A percentile compares a stretch with the other conserved stretches of the same genome.
phyloP scores from a whole-genome alignment of 2,888 invertebrate genomes.

The Timandra comae region DNA sequence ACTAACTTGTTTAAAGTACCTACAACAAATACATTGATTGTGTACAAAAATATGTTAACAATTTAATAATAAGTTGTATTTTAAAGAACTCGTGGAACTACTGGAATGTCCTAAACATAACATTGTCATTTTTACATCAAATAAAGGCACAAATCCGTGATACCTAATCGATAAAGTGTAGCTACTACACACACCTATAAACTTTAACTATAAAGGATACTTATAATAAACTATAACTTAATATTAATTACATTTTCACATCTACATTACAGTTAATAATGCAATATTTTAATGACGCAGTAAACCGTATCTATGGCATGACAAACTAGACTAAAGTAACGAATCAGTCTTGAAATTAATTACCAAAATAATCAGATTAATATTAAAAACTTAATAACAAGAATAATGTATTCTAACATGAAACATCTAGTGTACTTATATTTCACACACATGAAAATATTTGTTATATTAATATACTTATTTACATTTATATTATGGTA shows the following conservation, averaged over 20 bases:
- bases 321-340: slow-evolving; percentile 76
- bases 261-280: slow-evolving; percentile 31
- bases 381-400: slow-evolving; percentile 27
- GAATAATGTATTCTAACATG: slow-evolving; percentile 7
- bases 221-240: slow-evolving; percentile 36
- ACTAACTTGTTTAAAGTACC: no score
- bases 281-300: slow-evolving; percentile 42
- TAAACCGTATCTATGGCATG: slow-evolving; percentile 68
- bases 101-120: slow-evolving; percentile 57
- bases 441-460: slow-evolving; percentile 2
- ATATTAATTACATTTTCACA: slow-evolving; percentile 39
- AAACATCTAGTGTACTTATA: slow-evolving; percentile 2
- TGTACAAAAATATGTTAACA: no score
- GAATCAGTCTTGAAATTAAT: slow-evolving; percentile 75
- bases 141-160: slow-evolving; percentile 71
- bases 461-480: slow-evolving; percentile 10
- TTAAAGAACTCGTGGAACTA: slow-evolving; percentile 47
- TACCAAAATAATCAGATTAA: slow-evolving; percentile 61
- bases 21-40: no score
- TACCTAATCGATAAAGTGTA: slow-evolving; percentile 45
- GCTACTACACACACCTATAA: slow-evolving; percentile 53
- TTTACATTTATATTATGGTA: slow-evolving; percentile 9
- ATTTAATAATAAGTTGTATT: no score
- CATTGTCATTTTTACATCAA: slow-evolving; percentile 51
- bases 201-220: slow-evolving; percentile 32